Percentiles rank a stretch among this genome's conserved stretches.
Evolutionary conservation across 2,888 invertebrate species (phyloP).

Genomic region (Julus scanicus): DNA sequence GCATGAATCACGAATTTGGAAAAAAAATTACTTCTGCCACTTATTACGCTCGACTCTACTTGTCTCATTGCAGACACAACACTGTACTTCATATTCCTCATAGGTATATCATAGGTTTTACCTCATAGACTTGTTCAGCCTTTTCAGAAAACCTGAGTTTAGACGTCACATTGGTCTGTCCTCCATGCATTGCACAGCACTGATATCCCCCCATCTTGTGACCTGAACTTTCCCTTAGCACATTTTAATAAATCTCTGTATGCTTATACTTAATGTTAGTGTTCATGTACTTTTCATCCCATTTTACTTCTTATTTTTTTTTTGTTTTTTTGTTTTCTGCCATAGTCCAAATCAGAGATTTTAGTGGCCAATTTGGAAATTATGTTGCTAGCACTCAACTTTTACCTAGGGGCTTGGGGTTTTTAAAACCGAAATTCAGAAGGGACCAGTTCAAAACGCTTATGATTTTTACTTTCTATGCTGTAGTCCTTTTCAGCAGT

Average conservation of each 20-base stretch:
- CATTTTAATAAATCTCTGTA: slow-evolving; percentile 1
- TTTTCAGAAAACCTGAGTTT: background rate
- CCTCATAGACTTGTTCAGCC: slow-evolving; percentile 51
- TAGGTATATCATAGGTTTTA: slow-evolving; percentile 57
- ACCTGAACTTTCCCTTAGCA: background rate
- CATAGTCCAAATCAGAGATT: slow-evolving; percentile 1
- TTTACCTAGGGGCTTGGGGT: background rate
- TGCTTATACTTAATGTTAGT: slow-evolving; percentile 1
- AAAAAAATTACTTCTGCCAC: slow-evolving; percentile 56
- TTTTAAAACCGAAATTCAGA: background rate
- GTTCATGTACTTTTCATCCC: background rate
- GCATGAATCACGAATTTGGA: background rate
- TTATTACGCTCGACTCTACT: slow-evolving; percentile 56
- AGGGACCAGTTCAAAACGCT: slow-evolving; percentile 1
- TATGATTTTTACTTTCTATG: background rate
- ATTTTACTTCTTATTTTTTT: background rate
- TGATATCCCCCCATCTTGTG: background rate
- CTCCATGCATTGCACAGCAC: background rate
- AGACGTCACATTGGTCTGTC: background rate
- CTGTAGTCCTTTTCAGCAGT: background rate
- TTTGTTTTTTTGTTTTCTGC: background rate
- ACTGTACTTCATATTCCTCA: slow-evolving; percentile 59
- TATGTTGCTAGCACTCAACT: background rate
- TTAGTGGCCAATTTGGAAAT: slow-evolving; percentile 1
- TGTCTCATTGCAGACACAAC: slow-evolving; percentile 53